Percentiles rank a stretch among this genome's conserved stretches.
Conservation (phyloP, 1,140 invertebrate species). For the Latrodectus geometricus region DNA sequence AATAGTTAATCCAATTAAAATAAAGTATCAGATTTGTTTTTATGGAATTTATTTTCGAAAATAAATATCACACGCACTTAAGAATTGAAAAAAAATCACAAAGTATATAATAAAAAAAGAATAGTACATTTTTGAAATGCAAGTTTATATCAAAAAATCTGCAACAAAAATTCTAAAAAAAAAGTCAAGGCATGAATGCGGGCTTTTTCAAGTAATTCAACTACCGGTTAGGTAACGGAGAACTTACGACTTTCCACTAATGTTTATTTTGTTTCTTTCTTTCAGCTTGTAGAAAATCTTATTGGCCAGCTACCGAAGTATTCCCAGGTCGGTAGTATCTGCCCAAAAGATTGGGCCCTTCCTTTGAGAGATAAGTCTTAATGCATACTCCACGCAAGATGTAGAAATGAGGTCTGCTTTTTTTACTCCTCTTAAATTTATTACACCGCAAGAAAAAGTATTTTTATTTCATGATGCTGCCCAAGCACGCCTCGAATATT, state of each 20-base stretch:
- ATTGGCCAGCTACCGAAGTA: slow-evolving; percentile 11
- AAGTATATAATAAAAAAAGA: too few relatives aligned
- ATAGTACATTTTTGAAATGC: too few relatives aligned
- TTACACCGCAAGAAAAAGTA: background rate
- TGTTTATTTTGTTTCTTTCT: background rate
- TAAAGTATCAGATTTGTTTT: too few relatives aligned
- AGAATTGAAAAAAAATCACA: too few relatives aligned
- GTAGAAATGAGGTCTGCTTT: slow-evolving; percentile 13
- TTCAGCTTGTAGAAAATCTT: background rate
- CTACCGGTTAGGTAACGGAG: background rate
- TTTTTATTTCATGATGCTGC: background rate
- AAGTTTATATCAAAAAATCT: background rate
- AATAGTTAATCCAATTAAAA: too few relatives aligned
- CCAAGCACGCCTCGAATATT: background rate
- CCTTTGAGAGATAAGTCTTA: slow-evolving; percentile 6
- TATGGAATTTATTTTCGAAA: too few relatives aligned
- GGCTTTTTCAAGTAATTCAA: slow-evolving; percentile 13
- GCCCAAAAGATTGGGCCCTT: slow-evolving; percentile 14
- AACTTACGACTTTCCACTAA: slow-evolving; percentile 1
- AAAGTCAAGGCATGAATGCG: slow-evolving; percentile 6
- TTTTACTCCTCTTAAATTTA: slow-evolving; percentile 1
- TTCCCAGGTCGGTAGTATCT: slow-evolving; percentile 24
- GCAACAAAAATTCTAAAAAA: slow-evolving; percentile 1
- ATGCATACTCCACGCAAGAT: background rate
- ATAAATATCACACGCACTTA: too few relatives aligned